Evolutionary conservation across 2,888 invertebrate species (phyloP).

Genomic region (Keiferia lycopersicella): DNA sequence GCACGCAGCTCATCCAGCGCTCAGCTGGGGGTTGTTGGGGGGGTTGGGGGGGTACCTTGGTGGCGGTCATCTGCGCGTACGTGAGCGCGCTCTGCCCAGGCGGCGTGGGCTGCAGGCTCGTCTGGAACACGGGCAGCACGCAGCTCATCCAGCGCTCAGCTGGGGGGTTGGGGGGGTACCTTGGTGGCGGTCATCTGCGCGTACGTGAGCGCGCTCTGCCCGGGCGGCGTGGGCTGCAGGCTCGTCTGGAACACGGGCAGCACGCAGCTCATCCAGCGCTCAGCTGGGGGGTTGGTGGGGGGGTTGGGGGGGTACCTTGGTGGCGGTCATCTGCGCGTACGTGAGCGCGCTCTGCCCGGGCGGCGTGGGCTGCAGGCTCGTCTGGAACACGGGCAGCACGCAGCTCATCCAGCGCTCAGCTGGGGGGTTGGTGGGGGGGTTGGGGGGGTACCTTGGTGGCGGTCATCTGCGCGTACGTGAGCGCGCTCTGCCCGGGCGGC

Average conservation of each 20-base stretch:
- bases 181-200: too few species aligned
- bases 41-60: too few species aligned
- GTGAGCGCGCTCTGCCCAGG: conserved; percentile 49
- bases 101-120: conserved; percentile 64
- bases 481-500: conserved; percentile 39
- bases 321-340: conserved; percentile 85
- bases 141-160: conserved; percentile 86
- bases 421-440: too few species aligned
- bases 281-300: too few species aligned
- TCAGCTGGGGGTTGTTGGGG: too few species aligned
- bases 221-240: conserved; percentile 56
- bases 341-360: conserved; percentile 49
- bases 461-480: conserved; percentile 85
- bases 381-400: conserved; percentile 82
- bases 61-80: conserved; percentile 85
- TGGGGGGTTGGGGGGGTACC: too few species aligned
- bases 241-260: conserved; percentile 81
- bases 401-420: conserved; percentile 86
- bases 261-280: conserved; percentile 86
- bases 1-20: conserved; percentile 85
- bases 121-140: conserved; percentile 82
- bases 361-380: conserved; percentile 64
- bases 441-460: conserved; percentile 81
- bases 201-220: conserved; percentile 59
- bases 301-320: too few species aligned